These are phyloP conservation scores for Zaprionus gabonicus DNA, from an alignment of 1,140 invertebrate genomes.

Conservation along the genomic window DNA sequence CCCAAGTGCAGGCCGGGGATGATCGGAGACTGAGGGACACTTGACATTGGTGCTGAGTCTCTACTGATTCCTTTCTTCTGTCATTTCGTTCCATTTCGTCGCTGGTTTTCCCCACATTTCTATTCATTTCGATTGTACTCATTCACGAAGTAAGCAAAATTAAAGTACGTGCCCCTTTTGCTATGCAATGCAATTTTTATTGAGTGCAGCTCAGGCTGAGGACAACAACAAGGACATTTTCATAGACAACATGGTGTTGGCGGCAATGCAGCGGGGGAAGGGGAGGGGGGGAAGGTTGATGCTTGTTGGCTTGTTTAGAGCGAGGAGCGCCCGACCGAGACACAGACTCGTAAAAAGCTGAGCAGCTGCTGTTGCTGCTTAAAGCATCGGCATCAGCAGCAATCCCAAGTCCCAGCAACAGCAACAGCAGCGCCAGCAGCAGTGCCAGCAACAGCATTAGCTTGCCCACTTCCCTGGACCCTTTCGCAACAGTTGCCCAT, in stretches of 20 bases:
- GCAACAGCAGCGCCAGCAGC: too few species aligned
- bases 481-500: background rate
- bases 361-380: constrained; percentile 19
- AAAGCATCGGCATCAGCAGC: background rate
- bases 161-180: constrained; percentile 75
- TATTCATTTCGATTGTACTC: constrained; percentile 78
- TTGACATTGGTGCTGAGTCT: background rate
- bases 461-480: background rate
- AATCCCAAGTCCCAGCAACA: too few species aligned
- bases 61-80: background rate
- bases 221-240: constrained; percentile 5
- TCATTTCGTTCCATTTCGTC: constrained; percentile 25
- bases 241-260: background rate
- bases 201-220: constrained; percentile 43
- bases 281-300: background rate
- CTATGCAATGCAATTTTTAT: constrained; percentile 75
- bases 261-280: background rate
- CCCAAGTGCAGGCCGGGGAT: background rate
- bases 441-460: too few species aligned
- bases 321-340: background rate
- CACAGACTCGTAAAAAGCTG: constrained; percentile 16
- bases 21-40: background rate
- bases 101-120: constrained; percentile 49
- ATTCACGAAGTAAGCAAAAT: constrained; percentile 78
- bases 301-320: background rate